Evolutionary conservation across 2,888 invertebrate genomes (phyloP).

Genomic region (Matsumyia berberina): DNA sequence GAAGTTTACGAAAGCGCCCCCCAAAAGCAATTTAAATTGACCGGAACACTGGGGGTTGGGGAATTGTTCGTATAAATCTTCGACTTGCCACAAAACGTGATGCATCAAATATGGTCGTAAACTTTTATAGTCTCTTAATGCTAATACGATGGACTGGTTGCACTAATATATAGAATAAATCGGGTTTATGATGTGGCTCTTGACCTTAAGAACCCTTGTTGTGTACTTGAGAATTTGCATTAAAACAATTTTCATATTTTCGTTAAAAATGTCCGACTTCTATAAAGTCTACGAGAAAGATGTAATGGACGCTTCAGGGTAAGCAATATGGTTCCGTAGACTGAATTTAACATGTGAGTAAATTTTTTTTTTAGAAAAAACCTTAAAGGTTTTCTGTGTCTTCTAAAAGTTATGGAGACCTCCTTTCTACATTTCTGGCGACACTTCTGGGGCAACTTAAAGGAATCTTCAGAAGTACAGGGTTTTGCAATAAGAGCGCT

Average conservation of each 20-base stretch:
- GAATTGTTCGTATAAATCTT: slow-evolving; percentile 29
- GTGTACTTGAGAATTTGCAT: not conserved
- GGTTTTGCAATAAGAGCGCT: too few relatives aligned
- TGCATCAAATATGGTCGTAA: slow-evolving; percentile 48
- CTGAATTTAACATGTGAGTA: too few relatives aligned
- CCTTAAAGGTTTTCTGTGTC: too few relatives aligned
- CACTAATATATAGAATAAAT: slow-evolving; percentile 7
- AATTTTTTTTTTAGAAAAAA: too few relatives aligned
- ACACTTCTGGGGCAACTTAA: too few relatives aligned
- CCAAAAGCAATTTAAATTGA: slow-evolving; percentile 57
- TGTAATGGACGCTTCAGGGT: too few relatives aligned
- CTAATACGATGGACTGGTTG: slow-evolving; percentile 3
- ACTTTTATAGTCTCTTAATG: slow-evolving; percentile 39
- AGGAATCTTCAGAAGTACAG: too few relatives aligned
- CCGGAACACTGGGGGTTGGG: not conserved
- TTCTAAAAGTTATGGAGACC: too few relatives aligned
- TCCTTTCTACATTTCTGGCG: too few relatives aligned
- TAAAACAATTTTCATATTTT: not conserved
- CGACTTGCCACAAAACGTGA: slow-evolving; percentile 32
- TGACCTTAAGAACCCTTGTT: not conserved
- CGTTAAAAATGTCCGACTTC: too few relatives aligned
- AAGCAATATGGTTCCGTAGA: too few relatives aligned
- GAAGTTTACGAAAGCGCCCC: slow-evolving; percentile 22
- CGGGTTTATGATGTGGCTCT: slow-evolving; percentile 9
- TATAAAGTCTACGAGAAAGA: too few relatives aligned